Percentiles rank a stretch among this genome's conserved stretches.
These are phyloP conservation scores for Antedon bifida DNA, from an alignment of 35 echinoderm and acorn worm genomes.

Conservation along the genomic window DNA sequence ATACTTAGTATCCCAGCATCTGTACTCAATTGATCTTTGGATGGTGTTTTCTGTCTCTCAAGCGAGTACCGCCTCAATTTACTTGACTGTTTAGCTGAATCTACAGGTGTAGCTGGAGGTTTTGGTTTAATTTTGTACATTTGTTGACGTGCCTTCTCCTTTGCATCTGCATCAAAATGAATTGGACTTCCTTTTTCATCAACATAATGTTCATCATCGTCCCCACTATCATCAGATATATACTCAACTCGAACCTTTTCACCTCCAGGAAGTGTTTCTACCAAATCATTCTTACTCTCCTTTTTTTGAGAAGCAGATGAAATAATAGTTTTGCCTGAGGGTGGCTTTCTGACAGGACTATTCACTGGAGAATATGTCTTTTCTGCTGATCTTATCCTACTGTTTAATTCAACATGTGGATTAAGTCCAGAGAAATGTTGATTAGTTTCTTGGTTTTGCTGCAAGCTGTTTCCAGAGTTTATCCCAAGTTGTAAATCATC, in stretches of 20 bases:
- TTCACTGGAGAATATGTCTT: neutral
- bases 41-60: neutral
- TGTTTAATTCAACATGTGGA: neutral
- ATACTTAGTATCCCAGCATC: neutral
- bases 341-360: neutral
- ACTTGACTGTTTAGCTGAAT: neutral
- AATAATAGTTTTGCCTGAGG: neutral
- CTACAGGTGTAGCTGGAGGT: conserved; percentile 24
- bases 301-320: neutral
- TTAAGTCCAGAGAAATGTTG: too few species aligned
- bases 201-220: conserved; percentile 89
- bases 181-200: conserved; percentile 97
- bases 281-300: neutral
- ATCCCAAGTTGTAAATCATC: neutral
- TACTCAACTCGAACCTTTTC: neutral
- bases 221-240: conserved; percentile 64
- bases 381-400: neutral
- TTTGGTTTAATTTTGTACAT: conserved; percentile 58
- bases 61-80: neutral
- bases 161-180: conserved; percentile 39
- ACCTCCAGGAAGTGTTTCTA: neutral
- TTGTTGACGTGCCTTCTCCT: conserved; percentile 21
- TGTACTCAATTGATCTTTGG: neutral
- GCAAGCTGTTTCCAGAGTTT: neutral
- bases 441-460: neutral